These are phyloP conservation scores for Sinocyclocheilus grahami DNA, from an alignment of 2,113 vertebrate species.

Conservation along the genomic window DNA sequence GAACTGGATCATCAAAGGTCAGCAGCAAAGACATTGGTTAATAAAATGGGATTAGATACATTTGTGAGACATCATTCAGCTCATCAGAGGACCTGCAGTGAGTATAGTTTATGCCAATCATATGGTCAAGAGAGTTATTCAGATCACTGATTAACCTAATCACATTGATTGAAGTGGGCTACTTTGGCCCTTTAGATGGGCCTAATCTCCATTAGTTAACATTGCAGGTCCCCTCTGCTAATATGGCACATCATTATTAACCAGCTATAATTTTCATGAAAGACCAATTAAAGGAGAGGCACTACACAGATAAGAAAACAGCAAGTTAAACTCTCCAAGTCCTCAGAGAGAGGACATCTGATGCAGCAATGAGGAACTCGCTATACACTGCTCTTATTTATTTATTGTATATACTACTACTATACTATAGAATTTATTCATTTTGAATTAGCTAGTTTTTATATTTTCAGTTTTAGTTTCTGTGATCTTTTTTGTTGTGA, in stretches of 20 bases:
- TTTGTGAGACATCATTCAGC: background rate
- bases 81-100: background rate
- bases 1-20: no score
- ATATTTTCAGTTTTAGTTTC: no score
- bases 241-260: slow-evolving; percentile 14
- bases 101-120: slow-evolving; percentile 31
- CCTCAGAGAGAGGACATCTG: background rate
- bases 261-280: background rate
- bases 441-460: no score
- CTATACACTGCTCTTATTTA: no score
- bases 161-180: slow-evolving; percentile 19
- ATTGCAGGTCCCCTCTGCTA: background rate
- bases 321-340: background rate
- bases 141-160: slow-evolving; percentile 36
- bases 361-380: background rate
- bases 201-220: background rate
- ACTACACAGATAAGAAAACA: background rate
- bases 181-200: background rate
- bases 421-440: no score
- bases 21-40: no score
- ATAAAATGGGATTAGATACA: no score
- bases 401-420: no score
- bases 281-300: background rate
- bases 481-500: no score
- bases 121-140: slow-evolving; percentile 3